A percentile compares a stretch with the other conserved stretches of the same genome.
These are phyloP conservation scores for Bos javanicus DNA, from an alignment of 2,113 vertebrate species.

Conservation along the genomic window DNA sequence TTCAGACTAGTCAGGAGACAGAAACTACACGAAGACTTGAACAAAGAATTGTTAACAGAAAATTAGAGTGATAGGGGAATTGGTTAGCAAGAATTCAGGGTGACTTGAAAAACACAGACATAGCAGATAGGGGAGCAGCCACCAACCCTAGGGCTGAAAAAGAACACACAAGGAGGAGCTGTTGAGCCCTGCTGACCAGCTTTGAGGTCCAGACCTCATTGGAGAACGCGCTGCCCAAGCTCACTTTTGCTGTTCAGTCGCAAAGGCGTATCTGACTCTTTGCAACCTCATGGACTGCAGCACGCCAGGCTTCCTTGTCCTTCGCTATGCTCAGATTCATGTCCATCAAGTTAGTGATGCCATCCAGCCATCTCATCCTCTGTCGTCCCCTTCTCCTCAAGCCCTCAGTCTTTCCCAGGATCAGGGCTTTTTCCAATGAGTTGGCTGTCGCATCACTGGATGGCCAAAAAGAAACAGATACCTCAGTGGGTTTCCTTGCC, in stretches of 20 bases:
- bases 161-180: neutral
- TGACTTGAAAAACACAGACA: neutral
- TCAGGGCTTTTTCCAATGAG: neutral
- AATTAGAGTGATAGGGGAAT: neutral
- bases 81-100: neutral
- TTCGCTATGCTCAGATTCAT: neutral
- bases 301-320: neutral
- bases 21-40: neutral
- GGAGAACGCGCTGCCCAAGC: neutral
- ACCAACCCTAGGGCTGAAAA: neutral
- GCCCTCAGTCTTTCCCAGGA: neutral
- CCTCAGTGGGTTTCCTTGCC: neutral
- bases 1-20: neutral
- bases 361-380: neutral
- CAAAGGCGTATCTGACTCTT: neutral
- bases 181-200: accelerated
- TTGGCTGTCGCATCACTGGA: neutral
- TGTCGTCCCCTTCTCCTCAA: neutral
- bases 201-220: neutral
- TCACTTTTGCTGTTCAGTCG: neutral
- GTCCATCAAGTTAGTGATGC: neutral
- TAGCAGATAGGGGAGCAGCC: neutral
- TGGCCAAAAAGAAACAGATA: neutral
- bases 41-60: neutral
- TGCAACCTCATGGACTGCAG: neutral